A percentile compares a stretch with the other conserved stretches of the same genome.
These are phyloP conservation scores for Sminthopsis crassicaudata DNA, from an alignment of 2,113 vertebrate species.

Conservation along the genomic window DNA sequence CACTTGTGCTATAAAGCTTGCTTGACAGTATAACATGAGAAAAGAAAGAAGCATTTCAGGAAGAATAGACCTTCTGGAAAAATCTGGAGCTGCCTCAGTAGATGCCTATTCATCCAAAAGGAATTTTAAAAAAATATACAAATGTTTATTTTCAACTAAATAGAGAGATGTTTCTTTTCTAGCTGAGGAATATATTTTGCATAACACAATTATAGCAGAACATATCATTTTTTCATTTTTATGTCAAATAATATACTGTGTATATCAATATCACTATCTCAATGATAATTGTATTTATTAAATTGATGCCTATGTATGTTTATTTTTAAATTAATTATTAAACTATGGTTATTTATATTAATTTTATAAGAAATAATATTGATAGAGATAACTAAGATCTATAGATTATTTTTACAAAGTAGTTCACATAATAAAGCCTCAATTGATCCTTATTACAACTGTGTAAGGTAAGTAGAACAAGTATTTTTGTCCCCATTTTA, in stretches of 20 bases:
- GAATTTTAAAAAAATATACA: conserved; percentile 18
- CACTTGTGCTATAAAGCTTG: not conserved
- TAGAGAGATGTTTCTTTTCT: not conserved
- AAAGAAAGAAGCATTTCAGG: not conserved
- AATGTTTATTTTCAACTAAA: conserved; percentile 22
- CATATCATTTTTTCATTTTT: not conserved
- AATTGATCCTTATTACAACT: not conserved
- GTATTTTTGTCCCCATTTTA: not conserved
- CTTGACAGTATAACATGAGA: not conserved
- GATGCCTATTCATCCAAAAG: conserved; percentile 1
- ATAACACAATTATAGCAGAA: not conserved
- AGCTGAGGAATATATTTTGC: not conserved
- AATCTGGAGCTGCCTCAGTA: not conserved
- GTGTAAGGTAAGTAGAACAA: not conserved
- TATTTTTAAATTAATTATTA: not conserved
- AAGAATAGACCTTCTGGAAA: conserved; percentile 15
- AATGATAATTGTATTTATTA: not conserved
- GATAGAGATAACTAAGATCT: not conserved
- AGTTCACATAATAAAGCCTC: not conserved
- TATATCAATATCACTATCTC: not conserved
- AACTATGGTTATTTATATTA: not conserved
- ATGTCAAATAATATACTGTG: not conserved
- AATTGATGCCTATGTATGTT: not conserved
- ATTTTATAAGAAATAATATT: not conserved
- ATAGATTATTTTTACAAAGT: not conserved